Conservation (phyloP, 37 sponge, comb jelly and placozoan genomes). For the Chondrosia reniformis region DNA sequence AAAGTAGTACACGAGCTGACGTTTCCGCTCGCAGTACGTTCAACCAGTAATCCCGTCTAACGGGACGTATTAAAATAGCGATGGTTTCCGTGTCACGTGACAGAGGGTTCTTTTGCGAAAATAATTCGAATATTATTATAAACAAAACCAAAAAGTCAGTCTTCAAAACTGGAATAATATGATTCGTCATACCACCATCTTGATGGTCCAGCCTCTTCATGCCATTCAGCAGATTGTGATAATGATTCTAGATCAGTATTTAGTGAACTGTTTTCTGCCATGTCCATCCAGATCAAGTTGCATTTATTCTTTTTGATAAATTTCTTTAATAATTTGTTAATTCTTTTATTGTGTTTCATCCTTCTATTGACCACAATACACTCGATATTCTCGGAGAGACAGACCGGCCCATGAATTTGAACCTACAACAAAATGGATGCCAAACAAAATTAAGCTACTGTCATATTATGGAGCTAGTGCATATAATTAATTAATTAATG, state of each 20-base stretch:
- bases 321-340: conserved; percentile 34
- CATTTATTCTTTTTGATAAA: conserved; percentile 62
- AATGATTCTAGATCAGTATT: no score
- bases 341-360: conserved; percentile 21
- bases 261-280: background rate
- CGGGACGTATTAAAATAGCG: no score
- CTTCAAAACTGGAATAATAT: background rate
- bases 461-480: no score
- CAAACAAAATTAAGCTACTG: no score
- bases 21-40: no score
- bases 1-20: no score
- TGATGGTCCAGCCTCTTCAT: background rate
- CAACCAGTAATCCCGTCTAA: no score
- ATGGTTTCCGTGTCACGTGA: no score
- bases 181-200: background rate
- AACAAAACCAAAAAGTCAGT: background rate
- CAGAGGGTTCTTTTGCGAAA: no score
- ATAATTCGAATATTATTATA: no score
- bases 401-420: conserved; percentile 73
- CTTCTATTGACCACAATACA: conserved; percentile 68
- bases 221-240: no score
- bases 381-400: conserved; percentile 70
- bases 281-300: conserved; percentile 76
- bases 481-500: no score
- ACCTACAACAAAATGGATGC: conserved; percentile 34